Evolutionary conservation across 2,797 vertebrate genomes (phyloP), one percentile per base, ranked within the genome.

Genomic region (Cossypha dichroa): DNA sequence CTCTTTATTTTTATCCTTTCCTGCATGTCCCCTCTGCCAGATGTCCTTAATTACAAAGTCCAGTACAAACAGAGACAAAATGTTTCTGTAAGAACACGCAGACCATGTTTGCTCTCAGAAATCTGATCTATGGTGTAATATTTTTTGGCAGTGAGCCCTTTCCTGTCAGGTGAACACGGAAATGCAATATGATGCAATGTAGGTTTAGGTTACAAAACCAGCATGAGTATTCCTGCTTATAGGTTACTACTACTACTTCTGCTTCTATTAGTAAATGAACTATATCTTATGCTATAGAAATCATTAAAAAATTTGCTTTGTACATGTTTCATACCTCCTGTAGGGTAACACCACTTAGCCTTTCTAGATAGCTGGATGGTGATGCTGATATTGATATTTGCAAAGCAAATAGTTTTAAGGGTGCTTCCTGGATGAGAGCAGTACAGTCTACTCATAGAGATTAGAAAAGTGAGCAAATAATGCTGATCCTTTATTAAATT

Each of bases 21-120:
- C 74, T 92, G 46, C 63, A 10, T 52, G 59, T 73, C 70, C 52
- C 10, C 56, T 82, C 69, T 84, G 73, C 76, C 83, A 85, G 75
- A 31, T 88, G 67, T 68, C 76, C 63, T 94, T 88, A 63, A 62
- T 90, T 88, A 69, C 59, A 34, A 94, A 74, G 84, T 95, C 66
- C 82, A 75, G 45, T 73, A 75, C 59, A 55, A 79, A 76, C 1
- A 1, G 70, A 83, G 73, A 81, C 78, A 51, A 85, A 87, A 74
- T 80, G 58, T 74, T 87, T 49, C 81, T 73, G 33, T 77, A 64
- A 67, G 76, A 88, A 91, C 45, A 74, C 0, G 2, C 31, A 85
- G 59, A 28, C 56, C 8, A 1, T 72, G 60, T 90, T 96, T 93
- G 70, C 83, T 73, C 55, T 74, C 48, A 68, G 79, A 88, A 85